phyloP scores from a whole-genome alignment of 1,140 invertebrate genomes.

The Sycophaga agraensis region DNA sequence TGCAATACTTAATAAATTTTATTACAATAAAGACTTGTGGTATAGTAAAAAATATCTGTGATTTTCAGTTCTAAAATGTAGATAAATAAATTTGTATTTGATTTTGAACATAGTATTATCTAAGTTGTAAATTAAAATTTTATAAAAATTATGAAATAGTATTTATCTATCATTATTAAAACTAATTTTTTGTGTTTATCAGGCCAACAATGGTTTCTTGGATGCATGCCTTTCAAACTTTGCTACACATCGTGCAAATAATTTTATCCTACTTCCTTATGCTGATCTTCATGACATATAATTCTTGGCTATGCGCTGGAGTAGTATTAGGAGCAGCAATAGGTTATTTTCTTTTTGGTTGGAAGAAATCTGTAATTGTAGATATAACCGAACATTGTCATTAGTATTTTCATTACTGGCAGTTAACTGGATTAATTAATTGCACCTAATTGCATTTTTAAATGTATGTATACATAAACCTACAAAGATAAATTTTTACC shows the following conservation, averaged over 20 bases:
- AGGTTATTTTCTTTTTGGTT: slow-evolving; percentile 93
- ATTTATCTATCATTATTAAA: background rate
- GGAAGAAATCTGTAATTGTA: slow-evolving; percentile 86
- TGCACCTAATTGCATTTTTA: background rate
- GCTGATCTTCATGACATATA: slow-evolving; percentile 99
- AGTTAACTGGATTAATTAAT: background rate
- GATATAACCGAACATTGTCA: slow-evolving; percentile 96
- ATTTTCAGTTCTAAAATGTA: too few relatives aligned
- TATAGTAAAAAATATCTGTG: too few relatives aligned
- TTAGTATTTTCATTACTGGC: slow-evolving; percentile 51
- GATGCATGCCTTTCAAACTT: slow-evolving; percentile 83
- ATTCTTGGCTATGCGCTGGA: slow-evolving; percentile 88
- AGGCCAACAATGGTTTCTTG: slow-evolving; percentile 78
- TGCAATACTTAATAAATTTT: too few relatives aligned
- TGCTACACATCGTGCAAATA: slow-evolving; percentile 87
- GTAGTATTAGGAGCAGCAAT: slow-evolving; percentile 86
- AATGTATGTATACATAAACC: background rate
- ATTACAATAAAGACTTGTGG: too few relatives aligned
- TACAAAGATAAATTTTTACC: background rate
- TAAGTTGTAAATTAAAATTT: background rate
- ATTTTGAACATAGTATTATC: background rate
- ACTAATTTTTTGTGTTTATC: slow-evolving; percentile 47
- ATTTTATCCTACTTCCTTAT: slow-evolving; percentile 91
- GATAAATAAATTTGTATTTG: too few relatives aligned
- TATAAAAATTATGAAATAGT: background rate